Conservation (phyloP, 2,113 vertebrate genomes). For the Clarias magur region DNA sequence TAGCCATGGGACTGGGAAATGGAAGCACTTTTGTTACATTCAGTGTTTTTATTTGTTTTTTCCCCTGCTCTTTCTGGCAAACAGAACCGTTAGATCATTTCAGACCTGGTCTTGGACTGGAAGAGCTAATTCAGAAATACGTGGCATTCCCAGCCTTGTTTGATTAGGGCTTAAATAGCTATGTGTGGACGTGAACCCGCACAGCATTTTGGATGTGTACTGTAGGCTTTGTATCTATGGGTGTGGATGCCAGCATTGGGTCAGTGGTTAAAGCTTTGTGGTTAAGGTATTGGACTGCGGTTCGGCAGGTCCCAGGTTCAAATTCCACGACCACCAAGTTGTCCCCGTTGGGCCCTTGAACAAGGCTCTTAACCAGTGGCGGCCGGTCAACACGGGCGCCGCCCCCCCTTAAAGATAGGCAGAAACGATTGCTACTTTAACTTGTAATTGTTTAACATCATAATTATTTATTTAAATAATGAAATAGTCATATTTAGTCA, state of each 20-base stretch:
- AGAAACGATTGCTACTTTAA: no score
- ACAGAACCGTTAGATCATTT: constrained; percentile 5
- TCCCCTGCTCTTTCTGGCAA: neutral
- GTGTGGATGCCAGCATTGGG: neutral
- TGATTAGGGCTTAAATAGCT: constrained; percentile 1
- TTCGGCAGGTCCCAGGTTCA: no score
- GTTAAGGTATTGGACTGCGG: no score
- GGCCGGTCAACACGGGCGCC: no score
- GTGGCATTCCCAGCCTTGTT: neutral
- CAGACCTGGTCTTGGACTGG: neutral
- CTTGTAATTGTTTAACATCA: no score
- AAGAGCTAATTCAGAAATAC: constrained; percentile 8
- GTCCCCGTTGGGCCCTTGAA: no score
- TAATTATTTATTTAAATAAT: no score
- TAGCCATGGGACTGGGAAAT: constrained; percentile 9
- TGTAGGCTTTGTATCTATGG: neutral
- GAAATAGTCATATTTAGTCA: no score
- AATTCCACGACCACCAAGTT: no score
- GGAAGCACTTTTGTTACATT: constrained; percentile 30
- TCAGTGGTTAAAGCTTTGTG: no score
- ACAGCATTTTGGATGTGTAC: neutral
- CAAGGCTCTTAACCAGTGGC: no score
- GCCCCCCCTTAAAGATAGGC: no score
- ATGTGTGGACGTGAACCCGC: neutral
- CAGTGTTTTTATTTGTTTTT: neutral